These are phyloP conservation scores for Dromococcyx pavoninus DNA, from an alignment of 2,797 vertebrate genomes.

Conservation along the genomic window DNA sequence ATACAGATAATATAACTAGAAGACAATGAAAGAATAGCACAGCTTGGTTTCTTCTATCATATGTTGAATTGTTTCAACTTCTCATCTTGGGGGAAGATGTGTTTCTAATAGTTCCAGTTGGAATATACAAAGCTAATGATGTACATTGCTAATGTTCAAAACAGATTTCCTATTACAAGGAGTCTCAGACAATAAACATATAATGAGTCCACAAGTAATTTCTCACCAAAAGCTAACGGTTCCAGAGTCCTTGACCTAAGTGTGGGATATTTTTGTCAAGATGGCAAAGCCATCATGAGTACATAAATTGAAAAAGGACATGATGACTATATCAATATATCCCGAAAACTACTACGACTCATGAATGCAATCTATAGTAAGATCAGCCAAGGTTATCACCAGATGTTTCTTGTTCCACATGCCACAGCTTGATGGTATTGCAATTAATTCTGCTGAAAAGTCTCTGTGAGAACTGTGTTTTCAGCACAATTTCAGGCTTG, in stretches of 20 bases:
- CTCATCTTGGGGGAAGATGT: background rate
- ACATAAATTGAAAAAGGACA: background rate
- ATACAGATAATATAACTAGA: background rate
- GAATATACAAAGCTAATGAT: constrained; percentile 38
- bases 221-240: constrained; percentile 3
- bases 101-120: constrained; percentile 32
- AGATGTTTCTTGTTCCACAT: constrained; percentile 48
- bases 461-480: constrained; percentile 27
- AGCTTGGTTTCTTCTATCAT: constrained; percentile 37
- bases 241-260: constrained; percentile 29
- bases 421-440: constrained; percentile 39
- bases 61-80: constrained; percentile 13
- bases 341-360: constrained; percentile 29
- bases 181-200: constrained; percentile 23
- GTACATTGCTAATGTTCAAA: constrained; percentile 39
- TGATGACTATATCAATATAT: background rate
- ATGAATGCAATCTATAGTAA: constrained; percentile 37
- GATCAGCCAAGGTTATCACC: constrained; percentile 56
- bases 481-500: constrained; percentile 57
- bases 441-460: constrained; percentile 62
- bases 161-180: constrained; percentile 32
- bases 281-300: background rate
- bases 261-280: background rate
- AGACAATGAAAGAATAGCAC: background rate
- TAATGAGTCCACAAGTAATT: constrained; percentile 44